A percentile compares a stretch with the other conserved stretches of the same genome.
These are phyloP conservation scores for Apomyelois bistriatella DNA, from an alignment of 2,888 invertebrate genomes.

Conservation along the genomic window DNA sequence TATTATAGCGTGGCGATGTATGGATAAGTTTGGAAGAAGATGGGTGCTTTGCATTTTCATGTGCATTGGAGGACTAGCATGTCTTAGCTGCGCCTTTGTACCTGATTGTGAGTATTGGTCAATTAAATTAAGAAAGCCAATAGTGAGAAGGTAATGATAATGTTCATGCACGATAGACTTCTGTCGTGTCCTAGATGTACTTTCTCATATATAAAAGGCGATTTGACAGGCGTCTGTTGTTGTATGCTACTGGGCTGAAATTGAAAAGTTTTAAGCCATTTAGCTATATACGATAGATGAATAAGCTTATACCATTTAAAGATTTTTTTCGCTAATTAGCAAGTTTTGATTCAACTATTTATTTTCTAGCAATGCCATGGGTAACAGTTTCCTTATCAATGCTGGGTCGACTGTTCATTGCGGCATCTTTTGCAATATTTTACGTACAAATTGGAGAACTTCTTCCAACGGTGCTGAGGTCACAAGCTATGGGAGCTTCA, in stretches of 20 bases:
- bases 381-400: constrained; percentile 82
- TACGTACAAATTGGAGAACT: constrained; percentile 85
- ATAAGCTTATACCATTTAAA: too few species aligned
- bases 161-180: too few species aligned
- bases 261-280: too few species aligned
- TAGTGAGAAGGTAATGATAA: too few species aligned
- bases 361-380: constrained; percentile 80
- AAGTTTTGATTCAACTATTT: too few species aligned
- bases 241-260: too few species aligned
- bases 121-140: too few species aligned
- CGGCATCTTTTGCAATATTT: constrained; percentile 84
- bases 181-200: too few species aligned
- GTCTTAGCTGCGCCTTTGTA: constrained; percentile 82
- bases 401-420: constrained; percentile 83
- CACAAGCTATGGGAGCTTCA: constrained; percentile 84
- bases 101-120: constrained; percentile 77
- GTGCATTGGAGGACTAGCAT: constrained; percentile 83
- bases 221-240: too few species aligned
- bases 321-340: too few species aligned
- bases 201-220: too few species aligned
- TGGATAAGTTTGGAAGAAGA: constrained; percentile 82
- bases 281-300: too few species aligned
- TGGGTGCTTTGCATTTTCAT: constrained; percentile 83
- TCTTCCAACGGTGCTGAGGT: constrained; percentile 82
- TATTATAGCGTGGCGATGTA: constrained; percentile 83